phyloP scores from a whole-genome alignment of 2,888 invertebrate genomes.

The Yponomeuta evonymella region DNA sequence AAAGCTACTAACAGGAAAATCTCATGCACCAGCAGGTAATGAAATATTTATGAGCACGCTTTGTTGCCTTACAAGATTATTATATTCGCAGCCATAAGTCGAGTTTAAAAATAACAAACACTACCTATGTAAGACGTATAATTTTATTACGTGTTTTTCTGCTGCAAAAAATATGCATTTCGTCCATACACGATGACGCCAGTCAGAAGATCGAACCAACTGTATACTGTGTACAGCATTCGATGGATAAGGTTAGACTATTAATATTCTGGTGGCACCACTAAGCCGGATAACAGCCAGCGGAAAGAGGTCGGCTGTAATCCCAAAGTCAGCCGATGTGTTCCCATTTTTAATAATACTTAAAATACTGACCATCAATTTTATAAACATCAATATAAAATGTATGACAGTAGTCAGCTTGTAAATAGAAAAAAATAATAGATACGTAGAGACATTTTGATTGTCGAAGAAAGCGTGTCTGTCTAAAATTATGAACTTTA shows the following conservation, averaged over 20 bases:
- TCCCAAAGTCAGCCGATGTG: constrained; percentile 31
- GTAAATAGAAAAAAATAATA: constrained; percentile 18
- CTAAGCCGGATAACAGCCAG: constrained; percentile 46
- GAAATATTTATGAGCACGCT: constrained; percentile 21
- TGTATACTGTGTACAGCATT: constrained; percentile 19
- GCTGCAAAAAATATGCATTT: constrained; percentile 3
- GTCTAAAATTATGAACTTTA: constrained; percentile 43
- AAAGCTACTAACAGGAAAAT: constrained; percentile 21
- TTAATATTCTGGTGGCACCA: constrained; percentile 49
- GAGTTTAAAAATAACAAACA: not conserved
- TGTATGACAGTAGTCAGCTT: not conserved
- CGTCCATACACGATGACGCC: not conserved
- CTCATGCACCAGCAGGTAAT: constrained; percentile 18
- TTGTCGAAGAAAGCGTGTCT: constrained; percentile 57
- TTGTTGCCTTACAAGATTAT: constrained; percentile 10
- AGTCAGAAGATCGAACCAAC: constrained; percentile 22
- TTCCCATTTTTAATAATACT: constrained; percentile 25
- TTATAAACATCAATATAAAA: constrained; percentile 9
- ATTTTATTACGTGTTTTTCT: not conserved
- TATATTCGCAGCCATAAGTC: not conserved
- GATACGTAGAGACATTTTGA: constrained; percentile 23
- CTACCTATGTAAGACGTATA: not conserved
- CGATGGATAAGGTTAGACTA: constrained; percentile 31
- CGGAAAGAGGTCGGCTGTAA: constrained; percentile 33
- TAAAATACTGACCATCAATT: not conserved